These are phyloP conservation scores for Coenonympha glycerion DNA, from an alignment of 2,888 invertebrate species.

Conservation along the genomic window DNA sequence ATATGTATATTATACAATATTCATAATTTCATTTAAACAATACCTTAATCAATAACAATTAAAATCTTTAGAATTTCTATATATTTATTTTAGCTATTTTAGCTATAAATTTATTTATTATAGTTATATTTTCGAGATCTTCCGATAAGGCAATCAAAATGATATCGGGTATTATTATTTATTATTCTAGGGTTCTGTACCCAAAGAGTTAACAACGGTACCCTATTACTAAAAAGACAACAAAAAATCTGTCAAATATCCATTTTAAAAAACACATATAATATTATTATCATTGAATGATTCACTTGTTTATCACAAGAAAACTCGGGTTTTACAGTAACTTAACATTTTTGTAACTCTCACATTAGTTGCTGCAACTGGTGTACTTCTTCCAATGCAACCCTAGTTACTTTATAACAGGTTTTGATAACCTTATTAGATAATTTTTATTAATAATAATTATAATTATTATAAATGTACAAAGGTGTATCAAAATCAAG, in stretches of 20 bases:
- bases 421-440: constrained; percentile 6
- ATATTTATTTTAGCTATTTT: constrained; percentile 8
- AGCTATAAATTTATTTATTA: background rate
- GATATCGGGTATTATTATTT: background rate
- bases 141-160: constrained; percentile 7
- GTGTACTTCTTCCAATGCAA: too few relatives aligned
- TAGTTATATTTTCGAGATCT: constrained; percentile 21
- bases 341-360: too few relatives aligned
- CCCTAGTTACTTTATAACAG: too few relatives aligned
- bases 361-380: too few relatives aligned
- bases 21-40: background rate
- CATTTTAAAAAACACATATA: too few relatives aligned
- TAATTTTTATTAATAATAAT: constrained; percentile 18
- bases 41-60: constrained; percentile 15
- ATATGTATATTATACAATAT: background rate
- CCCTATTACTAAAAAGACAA: too few relatives aligned
- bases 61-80: constrained; percentile 15
- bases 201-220: too few relatives aligned
- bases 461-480: constrained; percentile 24
- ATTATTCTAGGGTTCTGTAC: too few relatives aligned
- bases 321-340: too few relatives aligned
- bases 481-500: constrained; percentile 28
- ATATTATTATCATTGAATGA: too few relatives aligned
- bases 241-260: too few relatives aligned
- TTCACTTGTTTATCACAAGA: too few relatives aligned